Percentiles rank a stretch among this genome's conserved stretches.
Conservation (phyloP, 2,113 vertebrate genomes). For the Passer montanus region DNA sequence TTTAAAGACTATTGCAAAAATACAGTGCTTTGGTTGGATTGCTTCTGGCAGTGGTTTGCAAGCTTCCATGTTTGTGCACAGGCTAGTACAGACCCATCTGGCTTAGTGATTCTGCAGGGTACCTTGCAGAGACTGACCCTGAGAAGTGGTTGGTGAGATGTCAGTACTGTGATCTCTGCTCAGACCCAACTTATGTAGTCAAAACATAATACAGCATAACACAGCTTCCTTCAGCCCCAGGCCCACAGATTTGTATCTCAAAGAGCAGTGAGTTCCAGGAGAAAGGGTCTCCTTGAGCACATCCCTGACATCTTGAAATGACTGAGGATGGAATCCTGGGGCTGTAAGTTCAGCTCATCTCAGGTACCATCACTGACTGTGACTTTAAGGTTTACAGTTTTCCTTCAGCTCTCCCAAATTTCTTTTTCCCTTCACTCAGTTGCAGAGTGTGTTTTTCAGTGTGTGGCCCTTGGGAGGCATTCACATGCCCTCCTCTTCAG, state of each 20-base stretch:
- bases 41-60: not conserved
- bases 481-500: not conserved
- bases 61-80: not conserved
- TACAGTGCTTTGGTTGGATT: not conserved
- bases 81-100: not conserved
- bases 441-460: not conserved
- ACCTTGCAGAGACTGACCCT: not conserved
- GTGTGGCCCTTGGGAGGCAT: not conserved
- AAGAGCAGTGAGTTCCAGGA: not conserved
- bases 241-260: not conserved
- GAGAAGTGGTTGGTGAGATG: not conserved
- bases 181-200: not conserved
- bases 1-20: not conserved
- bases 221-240: not conserved
- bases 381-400: not conserved
- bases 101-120: not conserved
- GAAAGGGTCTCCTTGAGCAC: not conserved
- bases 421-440: not conserved
- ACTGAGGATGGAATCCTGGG: not conserved
- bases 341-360: not conserved
- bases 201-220: not conserved
- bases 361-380: not conserved
- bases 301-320: not conserved
- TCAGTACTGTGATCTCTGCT: not conserved
- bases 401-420: not conserved